Conservation (phyloP, 2,888 invertebrate species). For the Drosophila pseudotakahashii region DNA sequence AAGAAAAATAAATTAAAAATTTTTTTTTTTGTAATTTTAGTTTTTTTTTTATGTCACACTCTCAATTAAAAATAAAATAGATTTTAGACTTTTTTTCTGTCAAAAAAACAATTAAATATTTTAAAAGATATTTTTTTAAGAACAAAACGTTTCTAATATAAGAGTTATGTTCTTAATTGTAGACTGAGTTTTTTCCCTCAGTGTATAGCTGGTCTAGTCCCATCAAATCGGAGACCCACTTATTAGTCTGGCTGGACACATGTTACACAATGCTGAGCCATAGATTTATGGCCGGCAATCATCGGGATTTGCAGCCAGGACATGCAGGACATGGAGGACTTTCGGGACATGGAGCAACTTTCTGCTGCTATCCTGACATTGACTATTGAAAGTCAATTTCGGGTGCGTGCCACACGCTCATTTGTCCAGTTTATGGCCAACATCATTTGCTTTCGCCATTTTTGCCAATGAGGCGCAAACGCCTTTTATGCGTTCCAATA, state of each 20-base stretch:
- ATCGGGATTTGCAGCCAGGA: slow-evolving; percentile 58
- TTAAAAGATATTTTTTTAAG: too few relatives aligned
- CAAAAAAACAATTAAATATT: too few relatives aligned
- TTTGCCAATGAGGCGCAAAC: slow-evolving; percentile 52
- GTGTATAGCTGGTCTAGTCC: slow-evolving; percentile 15
- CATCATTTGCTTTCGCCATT: slow-evolving; percentile 64
- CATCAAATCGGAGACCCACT: slow-evolving; percentile 56
- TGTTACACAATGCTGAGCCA: slow-evolving; percentile 68
- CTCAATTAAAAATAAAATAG: too few relatives aligned
- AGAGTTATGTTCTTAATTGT: too few relatives aligned
- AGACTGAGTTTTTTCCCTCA: too few relatives aligned
- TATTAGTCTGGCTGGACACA: slow-evolving; percentile 59
- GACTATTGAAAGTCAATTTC: slow-evolving; percentile 78
- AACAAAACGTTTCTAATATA: too few relatives aligned
- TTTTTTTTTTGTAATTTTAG: too few relatives aligned
- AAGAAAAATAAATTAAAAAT: too few relatives aligned
- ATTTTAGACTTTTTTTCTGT: too few relatives aligned
- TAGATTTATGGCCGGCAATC: slow-evolving; percentile 75
- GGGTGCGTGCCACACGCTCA: slow-evolving; percentile 77
- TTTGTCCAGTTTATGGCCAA: slow-evolving; percentile 75
- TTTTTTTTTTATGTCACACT: too few relatives aligned
- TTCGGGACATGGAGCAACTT: slow-evolving; percentile 31
- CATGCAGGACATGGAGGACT: slow-evolving; percentile 8
- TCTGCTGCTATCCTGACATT: slow-evolving; percentile 43
- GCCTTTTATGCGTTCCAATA: slow-evolving; percentile 74